A percentile compares a stretch with the other conserved stretches of the same genome.
These are phyloP conservation scores for Notolabrus celidotus DNA, from an alignment of 2,797 vertebrate species.

Conservation along the genomic window DNA sequence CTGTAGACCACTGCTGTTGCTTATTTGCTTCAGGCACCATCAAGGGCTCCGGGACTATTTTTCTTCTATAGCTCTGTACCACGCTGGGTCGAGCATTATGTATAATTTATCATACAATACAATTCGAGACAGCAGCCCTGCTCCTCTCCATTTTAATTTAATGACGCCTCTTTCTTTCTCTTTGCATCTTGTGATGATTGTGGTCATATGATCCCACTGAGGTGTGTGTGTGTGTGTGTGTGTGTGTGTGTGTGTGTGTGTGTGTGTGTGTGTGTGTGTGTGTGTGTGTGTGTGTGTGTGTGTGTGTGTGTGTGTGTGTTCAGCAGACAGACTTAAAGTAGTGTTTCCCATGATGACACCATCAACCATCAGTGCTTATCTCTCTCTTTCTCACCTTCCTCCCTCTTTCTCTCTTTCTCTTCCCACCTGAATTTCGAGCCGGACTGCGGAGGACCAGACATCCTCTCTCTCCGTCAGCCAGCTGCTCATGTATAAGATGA, in stretches of 20 bases:
- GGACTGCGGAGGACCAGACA: conserved; percentile 63
- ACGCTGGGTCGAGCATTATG: conserved; percentile 75
- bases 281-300: conserved; percentile 66
- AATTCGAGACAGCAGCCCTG: conserved; percentile 61
- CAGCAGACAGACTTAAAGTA: conserved; percentile 69
- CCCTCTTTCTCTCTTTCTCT: conserved; percentile 18
- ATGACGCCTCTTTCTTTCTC: conserved; percentile 47
- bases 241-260: conserved; percentile 64
- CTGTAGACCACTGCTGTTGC: conserved; percentile 67
- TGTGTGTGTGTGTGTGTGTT: conserved; percentile 68
- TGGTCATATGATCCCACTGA: conserved; percentile 48
- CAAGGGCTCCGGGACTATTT: conserved; percentile 66
- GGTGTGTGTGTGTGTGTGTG: no score
- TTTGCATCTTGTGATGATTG: conserved; percentile 60
- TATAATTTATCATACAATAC: conserved; percentile 83
- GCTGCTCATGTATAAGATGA: conserved; percentile 81
- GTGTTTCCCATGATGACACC: conserved; percentile 41
- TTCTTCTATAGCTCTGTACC: conserved; percentile 63
- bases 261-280: conserved; percentile 67
- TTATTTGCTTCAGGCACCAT: conserved; percentile 79
- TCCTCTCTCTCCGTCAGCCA: conserved; percentile 68
- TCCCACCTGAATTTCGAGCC: conserved; percentile 42
- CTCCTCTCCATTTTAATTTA: conserved; percentile 70
- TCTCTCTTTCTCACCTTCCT: conserved; percentile 11
- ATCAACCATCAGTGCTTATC: conserved; percentile 38